Percentiles rank a stretch among this genome's conserved stretches.
These are phyloP conservation scores for Cataglyphis hispanica DNA, from an alignment of 1,140 invertebrate genomes.

Conservation along the genomic window DNA sequence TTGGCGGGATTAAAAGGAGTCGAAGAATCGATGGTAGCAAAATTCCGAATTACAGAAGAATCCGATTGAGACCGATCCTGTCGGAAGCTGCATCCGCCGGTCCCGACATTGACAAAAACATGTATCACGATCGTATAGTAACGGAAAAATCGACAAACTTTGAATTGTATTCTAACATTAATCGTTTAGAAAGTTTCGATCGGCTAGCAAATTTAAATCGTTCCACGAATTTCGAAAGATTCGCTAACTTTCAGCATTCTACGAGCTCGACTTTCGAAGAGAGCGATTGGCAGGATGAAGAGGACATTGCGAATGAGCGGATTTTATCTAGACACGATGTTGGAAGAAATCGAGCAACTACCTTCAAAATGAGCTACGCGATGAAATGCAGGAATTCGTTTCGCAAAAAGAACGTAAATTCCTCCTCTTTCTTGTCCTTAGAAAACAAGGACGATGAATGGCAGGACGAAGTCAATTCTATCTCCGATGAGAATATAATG, in stretches of 20 bases:
- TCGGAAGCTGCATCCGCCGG: not conserved
- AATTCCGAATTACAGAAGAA: conserved; percentile 53
- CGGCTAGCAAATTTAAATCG: not conserved
- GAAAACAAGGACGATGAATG: conserved; percentile 48
- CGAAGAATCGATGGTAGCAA: conserved; percentile 56
- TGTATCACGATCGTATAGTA: not conserved
- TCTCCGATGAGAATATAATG: conserved; percentile 37
- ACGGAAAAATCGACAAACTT: not conserved
- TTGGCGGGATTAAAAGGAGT: conserved; percentile 77
- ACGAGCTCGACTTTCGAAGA: conserved; percentile 39
- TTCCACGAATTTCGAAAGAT: conserved; percentile 32
- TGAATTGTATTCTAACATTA: not conserved
- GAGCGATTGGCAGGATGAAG: conserved; percentile 26
- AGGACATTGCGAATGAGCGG: not conserved
- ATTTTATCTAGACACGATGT: not conserved
- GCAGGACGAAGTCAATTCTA: conserved; percentile 48
- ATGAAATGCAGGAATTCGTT: not conserved
- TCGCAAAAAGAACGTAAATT: conserved; percentile 2
- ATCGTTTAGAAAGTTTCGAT: conserved; percentile 1
- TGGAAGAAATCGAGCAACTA: not conserved
- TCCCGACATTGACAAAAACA: no score
- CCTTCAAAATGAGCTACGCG: not conserved
- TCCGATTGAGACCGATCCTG: conserved; percentile 49
- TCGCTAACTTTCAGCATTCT: conserved; percentile 27
- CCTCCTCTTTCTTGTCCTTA: not conserved